Conservation (phyloP, 92 coral and sea anemone genomes). For the Isaurus tuberculatus region DNA sequence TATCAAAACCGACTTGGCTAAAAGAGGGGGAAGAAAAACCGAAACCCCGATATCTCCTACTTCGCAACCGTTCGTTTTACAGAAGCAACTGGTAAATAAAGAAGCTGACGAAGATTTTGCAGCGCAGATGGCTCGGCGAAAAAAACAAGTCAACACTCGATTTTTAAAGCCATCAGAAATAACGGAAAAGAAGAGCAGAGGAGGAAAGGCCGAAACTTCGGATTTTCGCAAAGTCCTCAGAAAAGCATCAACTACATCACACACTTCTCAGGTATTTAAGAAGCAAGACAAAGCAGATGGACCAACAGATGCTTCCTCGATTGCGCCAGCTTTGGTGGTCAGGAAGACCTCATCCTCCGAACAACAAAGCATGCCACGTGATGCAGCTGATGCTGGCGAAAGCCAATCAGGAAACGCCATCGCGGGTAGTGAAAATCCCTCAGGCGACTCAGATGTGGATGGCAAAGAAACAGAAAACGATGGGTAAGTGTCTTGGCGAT, state of each 20-base stretch:
- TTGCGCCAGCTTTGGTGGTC: conserved; percentile 22
- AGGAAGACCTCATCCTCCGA: conserved; percentile 23
- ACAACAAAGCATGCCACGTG: conserved; percentile 2
- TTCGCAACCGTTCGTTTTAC: conserved; percentile 40
- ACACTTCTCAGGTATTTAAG: conserved; percentile 28
- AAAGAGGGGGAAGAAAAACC: conserved; percentile 58
- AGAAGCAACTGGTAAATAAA: conserved; percentile 47
- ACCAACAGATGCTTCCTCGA: background rate
- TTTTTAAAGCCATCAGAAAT: conserved; percentile 30
- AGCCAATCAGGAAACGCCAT: background rate
- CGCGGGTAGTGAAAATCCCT: background rate
- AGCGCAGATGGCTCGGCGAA: conserved; percentile 73
- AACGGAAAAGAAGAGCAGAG: conserved; percentile 40
- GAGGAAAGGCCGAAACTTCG: conserved; percentile 28
- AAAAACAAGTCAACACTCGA: conserved; percentile 61
- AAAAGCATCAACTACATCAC: conserved; percentile 23
- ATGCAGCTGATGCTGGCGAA: background rate
- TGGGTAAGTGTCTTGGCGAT: background rate
- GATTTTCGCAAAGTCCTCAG: conserved; percentile 44
- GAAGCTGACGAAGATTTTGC: conserved; percentile 71
- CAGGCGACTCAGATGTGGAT: conserved; percentile 20
- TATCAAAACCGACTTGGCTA: conserved; percentile 48
- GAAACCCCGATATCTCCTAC: conserved; percentile 53
- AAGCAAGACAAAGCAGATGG: conserved; percentile 29
- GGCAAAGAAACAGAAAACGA: conserved; percentile 20